These are phyloP conservation scores for Melitaea athalia DNA, from an alignment of 2,888 invertebrate species.

Conservation along the genomic window DNA sequence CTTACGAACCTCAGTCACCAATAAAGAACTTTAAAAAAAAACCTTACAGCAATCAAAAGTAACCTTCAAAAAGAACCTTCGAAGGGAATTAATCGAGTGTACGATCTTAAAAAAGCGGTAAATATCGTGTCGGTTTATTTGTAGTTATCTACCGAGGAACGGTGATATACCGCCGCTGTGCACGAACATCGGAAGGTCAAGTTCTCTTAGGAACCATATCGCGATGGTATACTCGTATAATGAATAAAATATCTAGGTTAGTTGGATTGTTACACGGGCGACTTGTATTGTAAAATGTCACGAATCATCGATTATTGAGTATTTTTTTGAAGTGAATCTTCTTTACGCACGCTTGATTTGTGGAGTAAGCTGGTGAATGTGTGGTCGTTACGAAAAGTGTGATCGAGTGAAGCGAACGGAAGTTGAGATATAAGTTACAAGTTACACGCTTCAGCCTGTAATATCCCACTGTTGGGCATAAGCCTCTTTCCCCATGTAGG, in stretches of 20 bases:
- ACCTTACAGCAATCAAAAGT: slow-evolving; percentile 10
- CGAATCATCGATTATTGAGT: background rate
- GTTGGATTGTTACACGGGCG: background rate
- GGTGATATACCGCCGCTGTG: slow-evolving; percentile 57
- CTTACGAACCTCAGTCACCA: background rate
- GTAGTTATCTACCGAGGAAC: slow-evolving; percentile 39
- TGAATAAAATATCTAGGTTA: slow-evolving; percentile 27
- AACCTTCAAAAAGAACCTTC: slow-evolving; percentile 26
- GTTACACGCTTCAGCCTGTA: too few relatives aligned
- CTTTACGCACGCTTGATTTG: background rate
- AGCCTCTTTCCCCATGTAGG: too few relatives aligned
- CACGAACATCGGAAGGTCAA: slow-evolving; percentile 67
- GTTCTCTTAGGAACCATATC: slow-evolving; percentile 41
- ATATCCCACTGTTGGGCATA: too few relatives aligned
- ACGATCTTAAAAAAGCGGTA: slow-evolving; percentile 19
- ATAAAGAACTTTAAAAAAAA: background rate
- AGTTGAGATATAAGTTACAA: too few relatives aligned
- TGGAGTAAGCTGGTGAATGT: too few relatives aligned
- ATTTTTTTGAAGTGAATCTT: background rate
- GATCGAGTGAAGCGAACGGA: too few relatives aligned
- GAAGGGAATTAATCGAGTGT: slow-evolving; percentile 7
- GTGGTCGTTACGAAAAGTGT: too few relatives aligned
- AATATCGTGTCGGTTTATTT: slow-evolving; percentile 36
- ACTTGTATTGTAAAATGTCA: slow-evolving; percentile 3
- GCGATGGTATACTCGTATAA: slow-evolving; percentile 33